phyloP scores from a whole-genome alignment of 2,113 vertebrate species.

The Mobula birostris region DNA sequence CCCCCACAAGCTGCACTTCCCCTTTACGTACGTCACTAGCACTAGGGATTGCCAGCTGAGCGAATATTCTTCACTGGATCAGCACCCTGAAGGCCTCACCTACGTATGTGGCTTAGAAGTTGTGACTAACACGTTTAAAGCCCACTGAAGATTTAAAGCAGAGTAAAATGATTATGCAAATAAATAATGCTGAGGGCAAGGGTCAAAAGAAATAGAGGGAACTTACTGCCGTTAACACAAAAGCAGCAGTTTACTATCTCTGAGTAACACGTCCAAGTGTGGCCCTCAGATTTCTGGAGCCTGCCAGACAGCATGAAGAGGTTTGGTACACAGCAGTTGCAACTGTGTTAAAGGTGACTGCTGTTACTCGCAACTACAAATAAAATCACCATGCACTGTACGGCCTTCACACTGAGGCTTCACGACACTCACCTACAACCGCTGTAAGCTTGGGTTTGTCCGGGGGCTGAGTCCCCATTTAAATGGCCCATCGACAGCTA shows the following conservation, averaged over 20 bases:
- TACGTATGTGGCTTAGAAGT: neutral
- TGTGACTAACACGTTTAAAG: neutral
- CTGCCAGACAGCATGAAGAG: neutral
- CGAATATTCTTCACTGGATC: neutral
- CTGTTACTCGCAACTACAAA: neutral
- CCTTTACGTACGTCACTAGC: neutral
- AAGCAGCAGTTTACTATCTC: neutral
- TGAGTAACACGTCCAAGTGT: neutral
- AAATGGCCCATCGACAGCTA: slow-evolving; percentile 5
- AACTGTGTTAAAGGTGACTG: neutral
- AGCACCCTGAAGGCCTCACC: neutral
- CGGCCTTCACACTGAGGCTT: neutral
- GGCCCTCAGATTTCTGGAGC: neutral
- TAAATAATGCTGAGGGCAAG: neutral
- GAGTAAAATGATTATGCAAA: neutral
- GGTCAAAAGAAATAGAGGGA: neutral
- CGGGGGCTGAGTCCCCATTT: slow-evolving; percentile 3
- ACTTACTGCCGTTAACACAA: no score
- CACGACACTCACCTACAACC: neutral
- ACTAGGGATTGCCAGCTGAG: neutral
- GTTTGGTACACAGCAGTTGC: neutral
- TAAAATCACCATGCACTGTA: neutral
- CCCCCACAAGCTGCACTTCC: no score
- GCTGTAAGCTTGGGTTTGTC: neutral
- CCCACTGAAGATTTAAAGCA: neutral